These are phyloP conservation scores for Tautogolabrus adspersus DNA, from an alignment of 2,113 vertebrate genomes.

Conservation along the genomic window DNA sequence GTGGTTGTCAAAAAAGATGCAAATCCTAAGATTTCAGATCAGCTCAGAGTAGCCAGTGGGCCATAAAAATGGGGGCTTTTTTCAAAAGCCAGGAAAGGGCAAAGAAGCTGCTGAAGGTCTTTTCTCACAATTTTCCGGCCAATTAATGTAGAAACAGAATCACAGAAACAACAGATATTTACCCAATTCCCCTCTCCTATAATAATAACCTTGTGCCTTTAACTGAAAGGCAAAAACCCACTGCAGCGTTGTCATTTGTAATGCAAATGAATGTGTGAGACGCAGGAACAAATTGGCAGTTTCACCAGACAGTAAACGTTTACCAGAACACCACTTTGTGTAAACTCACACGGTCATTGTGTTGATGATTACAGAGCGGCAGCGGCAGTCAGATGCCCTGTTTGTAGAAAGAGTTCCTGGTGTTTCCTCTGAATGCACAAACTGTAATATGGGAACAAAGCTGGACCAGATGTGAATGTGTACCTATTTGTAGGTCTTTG, in stretches of 20 bases:
- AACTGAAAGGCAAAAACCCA: conserved; percentile 45
- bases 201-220: conserved; percentile 2
- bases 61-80: neutral
- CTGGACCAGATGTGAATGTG: conserved; percentile 67
- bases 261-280: conserved; percentile 42
- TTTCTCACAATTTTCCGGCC: conserved; percentile 1
- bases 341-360: conserved; percentile 71
- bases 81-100: neutral
- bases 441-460: conserved; percentile 66
- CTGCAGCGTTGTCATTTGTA: conserved; percentile 36
- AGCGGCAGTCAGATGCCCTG: conserved; percentile 32
- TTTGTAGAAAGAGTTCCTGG: conserved; percentile 48
- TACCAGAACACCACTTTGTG: conserved; percentile 58
- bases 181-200: conserved; percentile 42
- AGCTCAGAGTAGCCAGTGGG: neutral
- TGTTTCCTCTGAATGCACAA: conserved; percentile 42
- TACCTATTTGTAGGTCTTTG: neutral
- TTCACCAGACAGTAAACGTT: conserved; percentile 65
- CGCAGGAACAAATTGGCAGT: conserved; percentile 60
- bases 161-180: conserved; percentile 44
- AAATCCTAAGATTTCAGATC: neutral
- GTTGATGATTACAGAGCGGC: conserved; percentile 78
- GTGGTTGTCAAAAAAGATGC: neutral
- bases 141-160: conserved; percentile 4
- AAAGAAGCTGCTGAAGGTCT: neutral